Evolutionary conservation across 2,797 vertebrate genomes (phyloP).

Genomic region (Tauraco hartlaubi): DNA sequence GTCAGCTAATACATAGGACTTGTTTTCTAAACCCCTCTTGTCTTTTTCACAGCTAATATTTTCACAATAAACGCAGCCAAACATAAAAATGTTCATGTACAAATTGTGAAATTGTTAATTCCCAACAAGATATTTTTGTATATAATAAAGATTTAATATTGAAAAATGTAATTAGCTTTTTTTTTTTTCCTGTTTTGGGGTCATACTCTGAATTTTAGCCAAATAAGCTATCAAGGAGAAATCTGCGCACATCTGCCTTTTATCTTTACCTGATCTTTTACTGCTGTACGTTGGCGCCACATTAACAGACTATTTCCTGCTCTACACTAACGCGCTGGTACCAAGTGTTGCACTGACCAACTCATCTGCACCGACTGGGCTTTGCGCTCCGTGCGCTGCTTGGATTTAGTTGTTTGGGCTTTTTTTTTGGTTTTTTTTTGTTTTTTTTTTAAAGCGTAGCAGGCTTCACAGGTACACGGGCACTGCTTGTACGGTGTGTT

Average conservation of each 20-base stretch:
- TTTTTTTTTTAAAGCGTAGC: too few relatives aligned
- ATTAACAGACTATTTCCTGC: too few relatives aligned
- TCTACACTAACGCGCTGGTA: fast-evolving
- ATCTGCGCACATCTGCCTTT: neutral
- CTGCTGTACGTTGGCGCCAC: neutral
- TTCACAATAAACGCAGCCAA: slow-evolving; percentile 62
- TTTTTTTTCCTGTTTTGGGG: neutral
- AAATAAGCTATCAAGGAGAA: neutral
- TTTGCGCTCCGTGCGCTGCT: fast-evolving
- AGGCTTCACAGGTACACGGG: fast-evolving
- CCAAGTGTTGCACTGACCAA: fast-evolving
- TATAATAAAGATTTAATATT: slow-evolving; percentile 79
- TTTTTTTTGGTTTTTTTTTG: too few relatives aligned
- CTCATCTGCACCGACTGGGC: fast-evolving
- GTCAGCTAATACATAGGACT: neutral
- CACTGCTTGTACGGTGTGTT: fast-evolving
- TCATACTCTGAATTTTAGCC: neutral
- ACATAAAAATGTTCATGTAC: slow-evolving; percentile 65
- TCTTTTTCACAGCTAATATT: slow-evolving; percentile 64
- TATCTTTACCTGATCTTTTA: neutral
- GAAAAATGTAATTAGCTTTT: neutral
- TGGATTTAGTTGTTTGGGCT: too few relatives aligned
- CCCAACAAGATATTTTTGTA: slow-evolving; percentile 82
- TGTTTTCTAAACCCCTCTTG: slow-evolving; percentile 56
- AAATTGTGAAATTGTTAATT: slow-evolving; percentile 73